Percentiles rank a stretch among this genome's conserved stretches.
Evolutionary conservation across 92 coral and sea anemone species (phyloP).

Genomic region (Palythoa caribaeorum): DNA sequence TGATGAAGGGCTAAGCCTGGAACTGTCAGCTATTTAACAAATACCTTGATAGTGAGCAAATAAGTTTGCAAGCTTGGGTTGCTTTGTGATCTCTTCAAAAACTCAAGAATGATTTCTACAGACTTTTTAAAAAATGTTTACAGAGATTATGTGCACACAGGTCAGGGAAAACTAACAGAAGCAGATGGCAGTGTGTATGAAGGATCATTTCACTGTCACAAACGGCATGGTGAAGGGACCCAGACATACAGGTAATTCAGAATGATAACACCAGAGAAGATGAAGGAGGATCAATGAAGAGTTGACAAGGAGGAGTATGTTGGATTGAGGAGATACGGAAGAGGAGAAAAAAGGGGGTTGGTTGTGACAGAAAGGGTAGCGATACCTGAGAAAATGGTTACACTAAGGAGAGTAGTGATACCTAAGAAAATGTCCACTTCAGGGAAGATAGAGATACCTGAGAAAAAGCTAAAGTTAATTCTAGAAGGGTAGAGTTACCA

Average conservation of each 20-base stretch:
- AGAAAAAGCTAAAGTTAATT: neutral
- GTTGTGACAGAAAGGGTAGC: neutral
- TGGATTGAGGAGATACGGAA: neutral
- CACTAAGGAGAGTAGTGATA: neutral
- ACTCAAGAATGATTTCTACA: too few relatives aligned
- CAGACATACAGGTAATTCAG: conserved; percentile 70
- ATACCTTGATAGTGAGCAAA: too few relatives aligned
- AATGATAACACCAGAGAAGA: neutral
- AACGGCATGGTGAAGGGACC: conserved; percentile 90
- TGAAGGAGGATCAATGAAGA: neutral
- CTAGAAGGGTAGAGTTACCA: too few relatives aligned
- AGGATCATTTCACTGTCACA: conserved; percentile 95
- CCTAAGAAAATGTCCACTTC: neutral
- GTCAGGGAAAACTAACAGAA: conserved; percentile 80
- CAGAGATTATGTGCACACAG: conserved; percentile 42
- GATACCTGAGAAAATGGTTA: neutral
- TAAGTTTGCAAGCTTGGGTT: too few relatives aligned
- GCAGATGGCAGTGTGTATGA: conserved; percentile 81
- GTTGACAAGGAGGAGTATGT: neutral
- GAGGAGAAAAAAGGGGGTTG: neutral
- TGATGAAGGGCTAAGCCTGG: too few relatives aligned
- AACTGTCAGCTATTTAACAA: too few relatives aligned
- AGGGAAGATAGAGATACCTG: neutral
- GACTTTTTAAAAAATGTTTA: too few relatives aligned
- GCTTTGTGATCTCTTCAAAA: too few relatives aligned